Evolutionary conservation across 2,888 invertebrate genomes (phyloP).

Genomic region (Pecten maximus): DNA sequence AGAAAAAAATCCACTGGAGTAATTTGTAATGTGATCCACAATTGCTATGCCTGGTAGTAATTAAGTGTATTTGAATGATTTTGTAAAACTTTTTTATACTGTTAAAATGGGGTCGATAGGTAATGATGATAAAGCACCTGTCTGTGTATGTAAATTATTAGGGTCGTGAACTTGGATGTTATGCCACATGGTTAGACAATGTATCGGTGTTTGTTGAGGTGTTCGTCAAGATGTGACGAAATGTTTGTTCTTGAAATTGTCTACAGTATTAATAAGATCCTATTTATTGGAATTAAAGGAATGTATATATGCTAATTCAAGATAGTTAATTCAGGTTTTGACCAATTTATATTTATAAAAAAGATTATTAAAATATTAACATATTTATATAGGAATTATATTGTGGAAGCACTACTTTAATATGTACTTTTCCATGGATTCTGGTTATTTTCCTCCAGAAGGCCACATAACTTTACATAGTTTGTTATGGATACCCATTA

Average conservation of each 20-base stretch:
- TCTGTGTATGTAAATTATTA: not conserved
- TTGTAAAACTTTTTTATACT: not conserved
- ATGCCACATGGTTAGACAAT: not conserved
- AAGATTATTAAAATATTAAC: too few relatives aligned
- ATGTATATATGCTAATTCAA: too few relatives aligned
- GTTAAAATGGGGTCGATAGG: not conserved
- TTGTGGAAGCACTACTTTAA: too few relatives aligned
- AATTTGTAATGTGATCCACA: not conserved
- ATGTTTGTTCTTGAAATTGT: not conserved
- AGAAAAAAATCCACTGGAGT: not conserved
- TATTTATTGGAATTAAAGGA: too few relatives aligned
- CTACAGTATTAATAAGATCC: too few relatives aligned
- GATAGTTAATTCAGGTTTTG: too few relatives aligned
- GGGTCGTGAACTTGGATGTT: not conserved
- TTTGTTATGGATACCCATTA: too few relatives aligned
- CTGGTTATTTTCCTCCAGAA: too few relatives aligned
- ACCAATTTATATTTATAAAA: too few relatives aligned
- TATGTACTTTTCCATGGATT: too few relatives aligned
- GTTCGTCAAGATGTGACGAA: not conserved
- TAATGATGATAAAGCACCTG: not conserved
- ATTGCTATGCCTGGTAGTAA: not conserved
- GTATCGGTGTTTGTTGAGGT: not conserved
- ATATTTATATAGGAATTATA: too few relatives aligned
- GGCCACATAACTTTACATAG: too few relatives aligned
- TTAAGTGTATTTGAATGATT: not conserved